These are phyloP conservation scores for Bradynema listronoti DNA, from an alignment of 1,140 invertebrate genomes.

Conservation along the genomic window DNA sequence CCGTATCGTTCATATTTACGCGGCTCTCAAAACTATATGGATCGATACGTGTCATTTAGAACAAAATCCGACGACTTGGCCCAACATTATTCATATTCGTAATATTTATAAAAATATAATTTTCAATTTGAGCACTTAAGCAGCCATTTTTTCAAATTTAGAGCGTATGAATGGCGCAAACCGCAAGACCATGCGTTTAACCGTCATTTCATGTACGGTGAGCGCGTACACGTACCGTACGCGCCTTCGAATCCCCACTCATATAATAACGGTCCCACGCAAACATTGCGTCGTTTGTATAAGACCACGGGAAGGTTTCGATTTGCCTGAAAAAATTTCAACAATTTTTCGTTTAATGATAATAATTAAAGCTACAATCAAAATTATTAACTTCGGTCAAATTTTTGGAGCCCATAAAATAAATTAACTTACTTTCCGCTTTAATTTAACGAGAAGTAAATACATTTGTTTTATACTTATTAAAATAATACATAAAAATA, in stretches of 20 bases:
- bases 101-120: background rate
- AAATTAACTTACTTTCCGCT: background rate
- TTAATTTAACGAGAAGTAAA: too few species aligned
- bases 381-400: conserved; percentile 10
- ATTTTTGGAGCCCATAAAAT: background rate
- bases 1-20: conserved; percentile 51
- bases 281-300: conserved; percentile 50
- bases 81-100: conserved; percentile 39
- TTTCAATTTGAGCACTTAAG: background rate
- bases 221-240: conserved; percentile 43
- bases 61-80: conserved; percentile 56
- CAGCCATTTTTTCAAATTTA: too few species aligned
- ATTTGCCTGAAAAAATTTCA: conserved; percentile 36
- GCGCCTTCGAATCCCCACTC: conserved; percentile 52
- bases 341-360: too few species aligned
- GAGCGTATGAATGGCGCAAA: conserved; percentile 57
- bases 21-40: conserved; percentile 53
- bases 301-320: conserved; percentile 54
- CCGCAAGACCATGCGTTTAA: conserved; percentile 56
- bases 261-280: conserved; percentile 39
- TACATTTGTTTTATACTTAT: too few species aligned
- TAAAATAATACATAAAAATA: too few species aligned
- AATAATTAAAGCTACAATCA: background rate
- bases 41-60: conserved; percentile 48
- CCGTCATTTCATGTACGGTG: conserved; percentile 51